Base-by-base conservation (phyloP, 2,113 vertebrate species). In the Zapus hudsonius region DNA sequence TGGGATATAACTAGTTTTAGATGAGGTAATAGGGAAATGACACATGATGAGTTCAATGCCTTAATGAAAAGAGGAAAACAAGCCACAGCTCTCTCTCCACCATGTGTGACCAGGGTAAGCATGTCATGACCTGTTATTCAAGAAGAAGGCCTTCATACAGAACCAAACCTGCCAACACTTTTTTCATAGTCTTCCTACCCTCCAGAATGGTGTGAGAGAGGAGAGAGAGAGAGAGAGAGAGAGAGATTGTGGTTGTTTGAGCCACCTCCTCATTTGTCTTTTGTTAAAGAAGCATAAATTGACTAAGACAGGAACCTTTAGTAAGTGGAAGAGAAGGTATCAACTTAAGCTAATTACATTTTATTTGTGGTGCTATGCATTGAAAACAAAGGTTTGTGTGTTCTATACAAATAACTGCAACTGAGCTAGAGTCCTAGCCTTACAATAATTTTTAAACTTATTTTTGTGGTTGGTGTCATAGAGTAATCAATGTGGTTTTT, bases 191-290 rank as follows among this genome's bases (percentile, higher is more conserved):
- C 23, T 94, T 90, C 10, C 25, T 19, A 80, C 36, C 7, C 7
- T 64, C 29, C 0, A n/a, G 13, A 63, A 12, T 11, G 47, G 27
- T 84, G 11, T 64, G 42, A 76, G 88, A 91, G 63, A 91, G 84
- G n/a, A 70, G 42, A 76, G 88, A 91, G 63, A 91, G 84, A 33
- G 29, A 66, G n/a, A n/a, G n/a, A 70, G 42, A 76, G 88, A 91
- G 63, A 91, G 84, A 33, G 29, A 66, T 38, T 8, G 5, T 13
- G 15, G 6, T n/a, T 63, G 13, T 31, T 73, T 55, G 88, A 86
- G 16, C 22, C 13, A 66, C 29, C 5, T 1, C 10, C 15, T 72
- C 11, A 75, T 75, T 40, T 19, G 29, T 40, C 29, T 74, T 86
- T 89, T 82, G 12, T 89, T 79, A 73, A 17, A 78, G 64, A 1